Evolutionary conservation across 2,113 vertebrate species (phyloP).

Genomic region (Lathamus discolor): DNA sequence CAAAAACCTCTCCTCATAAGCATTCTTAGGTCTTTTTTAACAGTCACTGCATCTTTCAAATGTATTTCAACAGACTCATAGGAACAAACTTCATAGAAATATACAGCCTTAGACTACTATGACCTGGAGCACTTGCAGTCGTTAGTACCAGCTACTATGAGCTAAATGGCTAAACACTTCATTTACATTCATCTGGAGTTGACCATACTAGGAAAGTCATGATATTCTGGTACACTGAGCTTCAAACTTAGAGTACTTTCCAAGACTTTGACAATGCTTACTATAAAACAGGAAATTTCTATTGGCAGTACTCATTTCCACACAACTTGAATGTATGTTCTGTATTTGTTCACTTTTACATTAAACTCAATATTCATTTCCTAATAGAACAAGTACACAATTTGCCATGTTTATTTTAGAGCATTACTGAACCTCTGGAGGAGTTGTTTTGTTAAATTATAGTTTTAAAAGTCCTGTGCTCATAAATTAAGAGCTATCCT

Average conservation of each 20-base stretch:
- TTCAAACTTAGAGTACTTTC: background rate
- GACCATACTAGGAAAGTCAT: background rate
- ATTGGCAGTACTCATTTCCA: background rate
- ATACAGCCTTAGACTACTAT: background rate
- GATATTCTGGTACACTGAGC: background rate
- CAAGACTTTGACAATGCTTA: background rate
- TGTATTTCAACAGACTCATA: background rate
- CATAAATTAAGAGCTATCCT: background rate
- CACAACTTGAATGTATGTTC: background rate
- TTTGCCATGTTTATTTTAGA: background rate
- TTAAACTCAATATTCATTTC: background rate
- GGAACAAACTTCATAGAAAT: background rate
- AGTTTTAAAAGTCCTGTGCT: background rate
- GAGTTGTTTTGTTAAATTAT: background rate
- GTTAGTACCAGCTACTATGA: background rate
- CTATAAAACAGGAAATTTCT: fast-evolving
- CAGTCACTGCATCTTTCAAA: background rate
- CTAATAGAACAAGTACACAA: background rate
- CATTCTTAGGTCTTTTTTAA: background rate
- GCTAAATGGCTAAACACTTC: background rate
- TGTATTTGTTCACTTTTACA: background rate
- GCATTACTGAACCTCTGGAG: background rate
- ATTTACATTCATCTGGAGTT: background rate
- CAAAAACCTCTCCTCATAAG: background rate
- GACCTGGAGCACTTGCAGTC: background rate